Base-by-base conservation (phyloP, 2,797 vertebrate genomes). In the Heteromormyrus szaboi region DNA sequence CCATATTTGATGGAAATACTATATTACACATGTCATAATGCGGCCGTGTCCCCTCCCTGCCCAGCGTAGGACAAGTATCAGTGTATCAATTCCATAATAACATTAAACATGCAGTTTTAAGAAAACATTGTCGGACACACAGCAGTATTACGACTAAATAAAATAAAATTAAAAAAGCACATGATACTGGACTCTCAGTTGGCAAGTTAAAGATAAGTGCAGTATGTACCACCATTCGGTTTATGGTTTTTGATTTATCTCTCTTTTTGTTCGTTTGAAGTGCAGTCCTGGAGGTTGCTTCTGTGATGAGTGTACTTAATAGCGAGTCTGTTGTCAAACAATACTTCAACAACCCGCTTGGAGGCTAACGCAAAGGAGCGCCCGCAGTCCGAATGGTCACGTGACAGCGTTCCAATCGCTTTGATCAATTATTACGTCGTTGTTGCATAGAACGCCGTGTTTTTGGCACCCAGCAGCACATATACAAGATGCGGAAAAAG, bases 31-130 rank as follows among this genome's bases (percentile, higher is more conserved):
- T 95, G 94, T 94, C 92, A 94, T 93, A 91, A 92, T 93, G 94
- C 92, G 90, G 91, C 91, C 91, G 89, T 90, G 88, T 90, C 86
- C 89, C 85, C 46, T 92, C 92, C 90, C 91, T 90, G 89, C 81
- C 86, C 81, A 14, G n/a, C 88, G 88, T 56, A 88, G 93, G 90
- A 93, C 91, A 88, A 88, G 92, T 91, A 91, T 91, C 94, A 92
- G 93, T 95, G 92, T 76, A 92, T 92, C 91, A 87, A 91, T 90
- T 92, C 90, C 93, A 94, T 92, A 94, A 93, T 54, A 93, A 96
- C 94, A 95, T 93, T 93, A 95, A 79, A 96, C 96, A 97, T 96
- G 96, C 96, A 96, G 76, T 93, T 94, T 94, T 92, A 95, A 94
- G 92, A 94, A 87, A 95, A 93, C 93, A 94, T 94, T 91, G 91